Base-by-base conservation (phyloP, 2,113 vertebrate genomes). In the Upupa epops region DNA sequence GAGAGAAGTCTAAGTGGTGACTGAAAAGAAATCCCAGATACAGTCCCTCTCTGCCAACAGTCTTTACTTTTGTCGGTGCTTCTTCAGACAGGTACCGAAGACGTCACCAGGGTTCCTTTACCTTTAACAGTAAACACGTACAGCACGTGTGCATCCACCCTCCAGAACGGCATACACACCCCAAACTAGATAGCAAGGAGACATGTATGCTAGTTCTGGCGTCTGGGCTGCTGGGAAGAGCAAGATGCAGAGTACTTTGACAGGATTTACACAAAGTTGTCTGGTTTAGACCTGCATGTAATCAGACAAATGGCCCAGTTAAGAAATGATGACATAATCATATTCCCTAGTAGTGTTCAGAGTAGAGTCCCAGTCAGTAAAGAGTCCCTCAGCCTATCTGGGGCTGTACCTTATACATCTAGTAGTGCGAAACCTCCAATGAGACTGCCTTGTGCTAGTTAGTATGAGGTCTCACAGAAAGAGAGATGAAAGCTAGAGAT, bases 201-300 rank as follows among this genome's bases (percentile, higher is more conserved):
- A 75, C 19, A 82, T 31, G 37, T 58, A 46, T 0, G 0, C 17
- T 51, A 61, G 29, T 54, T 91, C 42, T 52, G 71, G 5, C 52
- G 54, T 11, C 34, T 4, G 55, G 48, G 51, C 68, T 66, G 17
- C 11, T 34, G 34, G 18, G 24, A 74, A 83, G 36, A 79, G 55
- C 26, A 54, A 83, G 91, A 80, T 13, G 16, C 25, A 54, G 56
- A 86, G 51, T 68, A 74, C 18, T 63, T 54, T 22, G 34, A 85
- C n/a, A 90, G 72, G 69, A 92, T 80, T 88, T 83, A 73, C 45
- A 83, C 2, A 18, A 78, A 76, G 51, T 40, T 91, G 54, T 16
- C 74, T 93, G 76, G 95, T 81, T 89, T 78, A 81, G 83, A 75
- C 26, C 68, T 76, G 25, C 31, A 74, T 24, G 40, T 84, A 88